Evolutionary conservation across 2,888 invertebrate genomes (phyloP).

Genomic region (Masnerella sp.): DNA sequence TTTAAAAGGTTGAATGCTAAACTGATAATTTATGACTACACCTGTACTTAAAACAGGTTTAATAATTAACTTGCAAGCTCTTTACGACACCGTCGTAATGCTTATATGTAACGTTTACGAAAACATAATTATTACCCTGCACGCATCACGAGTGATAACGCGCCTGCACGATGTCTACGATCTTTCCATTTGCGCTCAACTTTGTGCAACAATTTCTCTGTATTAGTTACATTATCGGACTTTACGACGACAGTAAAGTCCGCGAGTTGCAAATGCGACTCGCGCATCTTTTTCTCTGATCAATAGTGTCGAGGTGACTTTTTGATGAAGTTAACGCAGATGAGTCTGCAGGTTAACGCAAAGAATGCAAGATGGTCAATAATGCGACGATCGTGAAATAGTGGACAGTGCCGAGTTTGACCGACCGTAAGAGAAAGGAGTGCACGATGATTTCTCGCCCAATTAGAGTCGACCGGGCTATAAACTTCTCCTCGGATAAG

Average conservation of each 20-base stretch:
- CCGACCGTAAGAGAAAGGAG: constrained; percentile 73
- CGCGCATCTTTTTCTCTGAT: constrained; percentile 29
- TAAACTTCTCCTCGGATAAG: constrained; percentile 76
- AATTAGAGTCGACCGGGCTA: constrained; percentile 77
- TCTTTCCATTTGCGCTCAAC: constrained; percentile 2
- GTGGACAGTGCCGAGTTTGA: constrained; percentile 70
- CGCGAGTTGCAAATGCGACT: constrained; percentile 23
- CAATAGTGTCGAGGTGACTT: constrained; percentile 19
- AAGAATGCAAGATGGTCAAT: constrained; percentile 66
- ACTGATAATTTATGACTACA: too few species aligned
- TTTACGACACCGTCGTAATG: constrained; percentile 13
- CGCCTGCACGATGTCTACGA: background rate
- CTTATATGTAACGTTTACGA: constrained; percentile 12
- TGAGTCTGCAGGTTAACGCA: constrained; percentile 40
- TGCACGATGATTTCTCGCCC: constrained; percentile 77
- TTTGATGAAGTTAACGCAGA: constrained; percentile 44
- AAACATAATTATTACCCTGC: constrained; percentile 19
- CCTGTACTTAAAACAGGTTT: too few species aligned
- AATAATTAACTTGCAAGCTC: too few species aligned
- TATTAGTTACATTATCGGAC: constrained; percentile 28
- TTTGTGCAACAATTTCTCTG: constrained; percentile 18
- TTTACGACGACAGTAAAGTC: constrained; percentile 25
- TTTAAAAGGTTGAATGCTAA: too few species aligned
- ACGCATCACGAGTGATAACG: constrained; percentile 20
- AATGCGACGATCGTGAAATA: constrained; percentile 75